A percentile compares a stretch with the other conserved stretches of the same genome.
These are phyloP conservation scores for Emys orbicularis DNA, from an alignment of 2,797 vertebrate species.

Conservation along the genomic window DNA sequence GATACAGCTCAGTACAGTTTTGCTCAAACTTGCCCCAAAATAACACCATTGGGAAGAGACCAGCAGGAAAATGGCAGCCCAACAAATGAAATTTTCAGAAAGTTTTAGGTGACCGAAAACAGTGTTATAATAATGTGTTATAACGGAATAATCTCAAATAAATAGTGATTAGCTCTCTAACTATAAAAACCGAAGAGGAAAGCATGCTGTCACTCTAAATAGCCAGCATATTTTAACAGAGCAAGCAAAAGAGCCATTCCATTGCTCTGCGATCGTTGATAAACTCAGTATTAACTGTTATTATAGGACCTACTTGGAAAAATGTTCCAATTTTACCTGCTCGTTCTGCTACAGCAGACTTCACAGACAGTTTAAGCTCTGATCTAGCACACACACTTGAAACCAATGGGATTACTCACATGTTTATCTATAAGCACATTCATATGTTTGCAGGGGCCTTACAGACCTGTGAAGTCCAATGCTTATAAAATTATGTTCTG, in stretches of 20 bases:
- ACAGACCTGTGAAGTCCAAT: conserved; percentile 38
- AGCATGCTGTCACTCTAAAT: conserved; percentile 45
- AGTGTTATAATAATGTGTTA: conserved; percentile 22
- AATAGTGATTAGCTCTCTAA: conserved; percentile 63
- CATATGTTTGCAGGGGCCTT: conserved; percentile 62
- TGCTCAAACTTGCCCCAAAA: conserved; percentile 17
- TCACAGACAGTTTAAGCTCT: conserved; percentile 56
- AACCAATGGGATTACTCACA: neutral
- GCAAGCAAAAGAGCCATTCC: conserved; percentile 42
- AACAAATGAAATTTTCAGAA: conserved; percentile 55
- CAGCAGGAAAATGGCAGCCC: conserved; percentile 30
- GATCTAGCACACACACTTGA: conserved; percentile 18
- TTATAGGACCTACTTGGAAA: conserved; percentile 44
- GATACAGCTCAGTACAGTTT: conserved; percentile 20
- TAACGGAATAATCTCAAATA: conserved; percentile 49
- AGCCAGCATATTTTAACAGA: conserved; percentile 38
- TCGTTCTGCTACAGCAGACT: conserved; percentile 20
- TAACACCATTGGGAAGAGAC: conserved; percentile 68
- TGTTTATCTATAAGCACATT: conserved; percentile 61
- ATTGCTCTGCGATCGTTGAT: neutral
- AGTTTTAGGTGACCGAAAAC: conserved; percentile 48
- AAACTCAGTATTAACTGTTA: conserved; percentile 39
- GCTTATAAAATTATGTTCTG: conserved; percentile 51
- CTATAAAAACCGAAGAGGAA: conserved; percentile 56
- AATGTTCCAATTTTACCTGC: conserved; percentile 19